Percentiles rank a stretch among this genome's conserved stretches.
Evolutionary conservation across 2,113 vertebrate genomes (phyloP).

Genomic region (Thunnus maccoyii): DNA sequence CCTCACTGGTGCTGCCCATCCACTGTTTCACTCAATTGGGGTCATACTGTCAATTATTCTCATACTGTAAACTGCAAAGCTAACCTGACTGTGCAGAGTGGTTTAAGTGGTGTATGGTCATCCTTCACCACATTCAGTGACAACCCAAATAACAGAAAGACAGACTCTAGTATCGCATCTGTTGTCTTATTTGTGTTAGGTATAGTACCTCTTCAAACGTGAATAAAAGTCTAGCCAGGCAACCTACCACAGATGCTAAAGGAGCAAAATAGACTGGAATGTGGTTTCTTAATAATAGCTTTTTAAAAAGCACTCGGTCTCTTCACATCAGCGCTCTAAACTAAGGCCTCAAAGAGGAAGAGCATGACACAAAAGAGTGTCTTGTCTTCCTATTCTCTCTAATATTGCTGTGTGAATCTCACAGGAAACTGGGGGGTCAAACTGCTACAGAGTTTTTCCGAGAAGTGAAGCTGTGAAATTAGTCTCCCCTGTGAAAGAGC

Average conservation of each 20-base stretch:
- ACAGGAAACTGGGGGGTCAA: slow-evolving; percentile 81
- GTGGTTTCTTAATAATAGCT: slow-evolving; percentile 42
- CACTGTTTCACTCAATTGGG: not conserved
- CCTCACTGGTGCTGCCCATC: not conserved
- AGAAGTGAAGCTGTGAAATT: slow-evolving; percentile 70
- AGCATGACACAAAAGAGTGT: slow-evolving; percentile 64
- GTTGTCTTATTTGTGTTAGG: not conserved
- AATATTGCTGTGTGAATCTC: slow-evolving; percentile 64
- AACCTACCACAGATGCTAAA: slow-evolving; percentile 19
- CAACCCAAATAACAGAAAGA: not conserved
- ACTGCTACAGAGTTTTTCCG: slow-evolving; percentile 59
- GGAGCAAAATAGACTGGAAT: slow-evolving; percentile 31
- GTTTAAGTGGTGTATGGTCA: slow-evolving; percentile 1
- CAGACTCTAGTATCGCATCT: not conserved
- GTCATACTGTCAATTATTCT: slow-evolving; percentile 39
- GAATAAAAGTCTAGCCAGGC: not conserved
- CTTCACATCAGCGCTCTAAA: slow-evolving; percentile 43
- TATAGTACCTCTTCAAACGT: not conserved
- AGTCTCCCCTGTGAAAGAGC: slow-evolving; percentile 49
- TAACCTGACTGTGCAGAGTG: slow-evolving; percentile 21
- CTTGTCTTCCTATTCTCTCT: slow-evolving; percentile 63
- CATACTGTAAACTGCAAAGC: slow-evolving; percentile 27
- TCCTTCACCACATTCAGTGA: not conserved
- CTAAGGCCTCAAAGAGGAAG: slow-evolving; percentile 60
- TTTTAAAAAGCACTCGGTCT: slow-evolving; percentile 17